A percentile compares a stretch with the other conserved stretches of the same genome.
phyloP scores from a whole-genome alignment of 2,797 vertebrate species.

The Pitangus sulphuratus region DNA sequence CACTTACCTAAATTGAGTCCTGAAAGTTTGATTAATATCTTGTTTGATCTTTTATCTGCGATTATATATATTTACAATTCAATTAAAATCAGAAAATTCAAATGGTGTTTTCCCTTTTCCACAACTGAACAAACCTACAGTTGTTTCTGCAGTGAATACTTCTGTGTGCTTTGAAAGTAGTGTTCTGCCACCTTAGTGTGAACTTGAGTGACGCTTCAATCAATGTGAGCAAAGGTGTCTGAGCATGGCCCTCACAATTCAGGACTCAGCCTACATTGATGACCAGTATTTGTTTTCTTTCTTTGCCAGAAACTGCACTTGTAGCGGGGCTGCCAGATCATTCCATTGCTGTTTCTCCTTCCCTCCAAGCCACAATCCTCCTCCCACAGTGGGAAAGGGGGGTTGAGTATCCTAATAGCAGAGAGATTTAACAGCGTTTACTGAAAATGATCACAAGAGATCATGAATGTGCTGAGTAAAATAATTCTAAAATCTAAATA shows the following conservation, averaged over 20 bases:
- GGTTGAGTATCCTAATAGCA: background rate
- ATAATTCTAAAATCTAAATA: background rate
- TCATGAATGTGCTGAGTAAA: background rate
- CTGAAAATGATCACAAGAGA: background rate
- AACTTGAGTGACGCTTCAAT: background rate
- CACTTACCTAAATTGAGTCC: background rate
- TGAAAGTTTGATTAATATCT: background rate
- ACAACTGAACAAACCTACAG: background rate
- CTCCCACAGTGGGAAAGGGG: accelerated
- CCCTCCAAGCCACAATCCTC: background rate
- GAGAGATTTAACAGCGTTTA: background rate
- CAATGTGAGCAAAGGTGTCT: background rate
- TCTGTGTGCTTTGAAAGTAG: background rate
- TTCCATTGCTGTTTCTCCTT: background rate
- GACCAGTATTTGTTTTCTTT: background rate
- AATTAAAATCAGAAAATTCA: background rate
- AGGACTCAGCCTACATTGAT: background rate
- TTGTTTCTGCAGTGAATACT: background rate
- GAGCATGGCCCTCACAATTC: background rate
- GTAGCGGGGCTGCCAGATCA: background rate
- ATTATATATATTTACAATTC: background rate
- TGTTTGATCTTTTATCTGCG: background rate
- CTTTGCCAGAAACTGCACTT: background rate
- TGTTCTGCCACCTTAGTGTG: background rate
- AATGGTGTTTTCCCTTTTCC: background rate